Evolutionary conservation across 2,797 vertebrate genomes (phyloP), one percentile per base, ranked within the genome.

Genomic region (Micropoecilia bifurca): DNA sequence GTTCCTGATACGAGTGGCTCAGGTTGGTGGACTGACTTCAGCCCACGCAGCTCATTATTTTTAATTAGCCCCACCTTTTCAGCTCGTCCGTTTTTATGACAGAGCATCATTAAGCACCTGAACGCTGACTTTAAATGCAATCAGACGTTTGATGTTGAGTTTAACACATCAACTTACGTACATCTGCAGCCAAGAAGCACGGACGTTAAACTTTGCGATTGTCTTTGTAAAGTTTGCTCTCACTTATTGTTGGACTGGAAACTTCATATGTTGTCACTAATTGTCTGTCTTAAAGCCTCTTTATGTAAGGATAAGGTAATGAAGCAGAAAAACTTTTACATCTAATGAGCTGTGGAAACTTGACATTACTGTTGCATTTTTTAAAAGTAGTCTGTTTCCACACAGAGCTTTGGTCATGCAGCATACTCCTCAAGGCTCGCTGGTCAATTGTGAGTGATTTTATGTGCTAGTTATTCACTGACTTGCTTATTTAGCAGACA

Each of bases 21-120:
- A 69, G 39, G 13, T 41, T 45, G 78, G 71, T 76, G 16, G 79
- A 74, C 78, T 43, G 61, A 4, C 71, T 71, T 9, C 8, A 0
- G 39, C 80, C 81, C 71, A 85, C 41, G 2, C 80, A 73, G 84
- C 85, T 90, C 84, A 83, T 91, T 91, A 85, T 85, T 85, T 91
- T 87, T 88, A 82, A 88, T 88, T 82, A 84, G 78, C 53, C 45
- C 75, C 80, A 79, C 79, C 77, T 88, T 86, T 82, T 71, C 78
- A 80, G 84, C 81, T 8, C 10, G 8, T 43, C 48, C 28, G 33
- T 76, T 86, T 61, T 82, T 73, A 79, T 78, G 72, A 66, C 45
- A 30, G 77, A 45, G 57, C 75, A 45, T 76, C 78, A 80, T 84
- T 78, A 82, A 75, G 66, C 39, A 36, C 12, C 12, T 18, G 25